These are phyloP conservation scores for Epinephelus malabaricus DNA, from an alignment of 2,797 vertebrate genomes.

Conservation along the genomic window DNA sequence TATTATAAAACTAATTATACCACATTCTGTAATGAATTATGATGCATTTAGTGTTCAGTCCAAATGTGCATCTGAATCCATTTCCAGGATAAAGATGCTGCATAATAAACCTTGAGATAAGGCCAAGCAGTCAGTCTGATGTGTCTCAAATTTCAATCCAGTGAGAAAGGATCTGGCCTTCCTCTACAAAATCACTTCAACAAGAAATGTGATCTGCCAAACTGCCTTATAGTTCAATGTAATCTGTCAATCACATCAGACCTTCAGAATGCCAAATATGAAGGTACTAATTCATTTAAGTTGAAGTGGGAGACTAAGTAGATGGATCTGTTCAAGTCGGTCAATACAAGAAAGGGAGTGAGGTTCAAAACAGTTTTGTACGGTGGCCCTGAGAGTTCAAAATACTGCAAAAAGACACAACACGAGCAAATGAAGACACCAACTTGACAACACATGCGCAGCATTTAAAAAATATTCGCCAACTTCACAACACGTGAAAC, in stretches of 20 bases:
- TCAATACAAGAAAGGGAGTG: neutral
- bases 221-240: slow-evolving; percentile 10
- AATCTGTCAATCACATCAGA: slow-evolving; percentile 22
- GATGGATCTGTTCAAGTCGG: slow-evolving; percentile 11
- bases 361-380: neutral
- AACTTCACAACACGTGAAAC: too few species aligned
- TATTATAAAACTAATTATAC: neutral
- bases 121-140: neutral
- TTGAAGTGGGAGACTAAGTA: neutral
- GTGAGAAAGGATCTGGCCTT: neutral
- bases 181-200: slow-evolving; percentile 20
- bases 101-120: neutral
- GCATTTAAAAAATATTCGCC: too few species aligned
- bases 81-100: neutral
- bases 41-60: neutral
- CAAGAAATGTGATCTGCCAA: slow-evolving; percentile 20
- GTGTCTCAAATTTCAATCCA: slow-evolving; percentile 3
- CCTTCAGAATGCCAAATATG: slow-evolving; percentile 2
- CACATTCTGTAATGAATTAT: neutral
- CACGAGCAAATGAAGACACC: too few species aligned
- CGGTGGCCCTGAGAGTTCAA: too few species aligned
- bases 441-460: too few species aligned
- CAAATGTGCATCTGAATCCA: neutral
- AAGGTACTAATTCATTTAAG: slow-evolving; percentile 7
- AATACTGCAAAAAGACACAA: too few species aligned